A percentile compares a stretch with the other conserved stretches of the same genome.
Conservation (phyloP, 1,140 invertebrate species). For the Drosophila pachea region DNA sequence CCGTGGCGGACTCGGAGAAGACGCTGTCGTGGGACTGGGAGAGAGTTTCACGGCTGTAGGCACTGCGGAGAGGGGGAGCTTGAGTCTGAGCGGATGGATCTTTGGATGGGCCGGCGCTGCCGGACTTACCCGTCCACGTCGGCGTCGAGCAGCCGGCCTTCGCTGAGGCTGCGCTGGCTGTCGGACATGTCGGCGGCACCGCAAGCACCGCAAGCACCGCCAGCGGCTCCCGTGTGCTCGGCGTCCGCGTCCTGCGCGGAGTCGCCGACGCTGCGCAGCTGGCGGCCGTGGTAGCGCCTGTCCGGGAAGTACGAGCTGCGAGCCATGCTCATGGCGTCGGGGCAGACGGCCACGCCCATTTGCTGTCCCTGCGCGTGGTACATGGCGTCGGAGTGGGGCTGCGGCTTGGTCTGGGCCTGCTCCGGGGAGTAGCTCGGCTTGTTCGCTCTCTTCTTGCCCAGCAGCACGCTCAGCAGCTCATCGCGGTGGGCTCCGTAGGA, state of each 20-base stretch:
- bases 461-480: constrained; percentile 63
- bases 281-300: constrained; percentile 45
- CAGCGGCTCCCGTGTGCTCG: constrained; percentile 31
- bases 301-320: constrained; percentile 62
- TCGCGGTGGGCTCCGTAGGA: constrained; percentile 67
- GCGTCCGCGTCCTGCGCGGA: constrained; percentile 67
- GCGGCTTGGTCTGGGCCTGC: constrained; percentile 17
- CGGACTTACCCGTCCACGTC: constrained; percentile 71
- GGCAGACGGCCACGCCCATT: constrained; percentile 69
- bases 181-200: constrained; percentile 65
- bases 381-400: constrained; percentile 48
- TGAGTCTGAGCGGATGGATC: neutral
- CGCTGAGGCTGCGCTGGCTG: constrained; percentile 76
- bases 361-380: constrained; percentile 59
- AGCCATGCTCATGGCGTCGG: constrained; percentile 51
- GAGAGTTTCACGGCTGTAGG: constrained; percentile 67
- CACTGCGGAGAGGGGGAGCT: constrained; percentile 39
- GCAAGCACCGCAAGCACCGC: too few species aligned
- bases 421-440: neutral
- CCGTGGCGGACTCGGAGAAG: constrained; percentile 78
- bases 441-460: constrained; percentile 58
- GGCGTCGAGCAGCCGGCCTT: constrained; percentile 69
- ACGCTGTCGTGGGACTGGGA: constrained; percentile 78
- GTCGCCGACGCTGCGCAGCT: constrained; percentile 68
- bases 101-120: neutral